phyloP scores from a whole-genome alignment of 1,140 invertebrate species.

The Octopus sinensis region DNA sequence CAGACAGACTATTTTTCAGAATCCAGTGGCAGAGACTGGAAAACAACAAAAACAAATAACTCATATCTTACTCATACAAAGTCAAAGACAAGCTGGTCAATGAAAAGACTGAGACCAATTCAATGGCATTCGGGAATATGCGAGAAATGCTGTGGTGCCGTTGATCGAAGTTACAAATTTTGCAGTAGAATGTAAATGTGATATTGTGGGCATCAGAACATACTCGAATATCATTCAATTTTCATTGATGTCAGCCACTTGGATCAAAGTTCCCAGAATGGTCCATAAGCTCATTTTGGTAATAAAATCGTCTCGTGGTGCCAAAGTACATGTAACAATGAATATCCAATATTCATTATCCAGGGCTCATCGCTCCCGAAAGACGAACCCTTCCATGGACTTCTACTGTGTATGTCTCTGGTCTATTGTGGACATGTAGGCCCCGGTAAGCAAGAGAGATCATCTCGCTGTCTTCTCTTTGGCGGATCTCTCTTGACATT shows the following conservation, averaged over 20 bases:
- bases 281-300: not conserved
- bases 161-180: slow-evolving; percentile 1
- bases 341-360: too few relatives aligned
- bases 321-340: not conserved
- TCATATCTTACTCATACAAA: not conserved
- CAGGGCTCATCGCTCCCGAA: too few relatives aligned
- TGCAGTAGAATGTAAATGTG: not conserved
- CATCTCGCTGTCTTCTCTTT: too few relatives aligned
- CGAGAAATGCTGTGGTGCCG: not conserved
- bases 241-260: slow-evolving; percentile 4
- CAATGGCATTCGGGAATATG: not conserved
- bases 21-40: not conserved
- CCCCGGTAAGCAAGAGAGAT: too few relatives aligned
- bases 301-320: slow-evolving; percentile 7
- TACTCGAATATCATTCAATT: not conserved
- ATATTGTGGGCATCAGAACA: not conserved
- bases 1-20: not conserved
- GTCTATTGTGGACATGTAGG: too few relatives aligned
- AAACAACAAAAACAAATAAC: too few relatives aligned
- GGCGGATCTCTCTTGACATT: too few relatives aligned
- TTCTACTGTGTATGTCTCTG: too few relatives aligned
- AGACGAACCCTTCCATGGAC: too few relatives aligned
- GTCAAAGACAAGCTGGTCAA: slow-evolving; percentile 4
- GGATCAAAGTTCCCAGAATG: slow-evolving; percentile 4
- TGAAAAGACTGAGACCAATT: not conserved